phyloP scores from a whole-genome alignment of 2,888 invertebrate genomes.

The Malthinus flaveolus region DNA sequence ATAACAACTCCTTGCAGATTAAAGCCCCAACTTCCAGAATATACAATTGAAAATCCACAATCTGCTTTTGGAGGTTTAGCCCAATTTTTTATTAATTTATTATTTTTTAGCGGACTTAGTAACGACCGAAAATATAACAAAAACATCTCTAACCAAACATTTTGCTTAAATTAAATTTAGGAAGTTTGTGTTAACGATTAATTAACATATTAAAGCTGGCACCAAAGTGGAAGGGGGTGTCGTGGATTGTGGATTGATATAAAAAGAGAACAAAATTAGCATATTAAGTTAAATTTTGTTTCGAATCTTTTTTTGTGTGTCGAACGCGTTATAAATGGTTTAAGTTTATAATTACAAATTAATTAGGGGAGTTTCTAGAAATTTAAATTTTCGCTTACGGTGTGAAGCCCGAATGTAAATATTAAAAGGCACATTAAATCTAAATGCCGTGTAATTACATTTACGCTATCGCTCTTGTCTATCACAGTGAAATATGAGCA shows the following conservation, averaged over 20 bases:
- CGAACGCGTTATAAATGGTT: slow-evolving; percentile 12
- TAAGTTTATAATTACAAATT: slow-evolving; percentile 31
- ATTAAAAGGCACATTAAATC: slow-evolving; percentile 44
- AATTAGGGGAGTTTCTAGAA: slow-evolving; percentile 35
- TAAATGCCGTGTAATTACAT: slow-evolving; percentile 42
- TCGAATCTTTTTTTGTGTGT: slow-evolving; percentile 7
- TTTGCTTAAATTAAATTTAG: slow-evolving; percentile 1
- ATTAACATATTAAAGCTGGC: neutral
- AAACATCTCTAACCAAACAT: too few relatives aligned
- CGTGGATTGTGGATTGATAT: neutral
- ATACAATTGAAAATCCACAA: too few relatives aligned
- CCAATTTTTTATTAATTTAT: too few relatives aligned
- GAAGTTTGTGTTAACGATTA: slow-evolving; percentile 5
- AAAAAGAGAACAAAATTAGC: slow-evolving; percentile 7
- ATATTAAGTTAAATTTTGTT: slow-evolving; percentile 1
- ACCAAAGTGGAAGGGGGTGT: neutral
- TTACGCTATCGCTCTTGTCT: slow-evolving; percentile 39
- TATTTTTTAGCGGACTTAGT: too few relatives aligned
- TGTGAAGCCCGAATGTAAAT: slow-evolving; percentile 39
- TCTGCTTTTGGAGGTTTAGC: too few relatives aligned
- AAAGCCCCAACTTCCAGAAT: too few relatives aligned
- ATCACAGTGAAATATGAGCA: slow-evolving; percentile 40
- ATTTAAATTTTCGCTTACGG: slow-evolving; percentile 36
- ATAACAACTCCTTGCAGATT: too few relatives aligned
- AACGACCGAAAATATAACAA: too few relatives aligned